These are phyloP conservation scores for Acanthiza pusilla DNA, from an alignment of 2,797 vertebrate genomes.

Conservation along the genomic window DNA sequence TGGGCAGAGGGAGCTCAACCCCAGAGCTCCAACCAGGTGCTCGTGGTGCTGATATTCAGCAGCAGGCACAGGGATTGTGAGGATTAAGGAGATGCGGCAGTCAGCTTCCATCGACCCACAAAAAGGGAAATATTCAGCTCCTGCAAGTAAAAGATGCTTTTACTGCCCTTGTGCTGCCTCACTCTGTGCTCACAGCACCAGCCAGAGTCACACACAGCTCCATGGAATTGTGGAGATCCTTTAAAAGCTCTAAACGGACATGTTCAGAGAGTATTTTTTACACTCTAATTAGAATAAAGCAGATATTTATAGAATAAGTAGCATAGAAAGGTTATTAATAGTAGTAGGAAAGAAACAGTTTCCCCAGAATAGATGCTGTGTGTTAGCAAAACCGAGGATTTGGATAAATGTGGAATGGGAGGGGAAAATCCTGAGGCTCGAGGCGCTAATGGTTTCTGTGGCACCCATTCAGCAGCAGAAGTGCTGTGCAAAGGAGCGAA, in stretches of 20 bases:
- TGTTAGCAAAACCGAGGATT: background rate
- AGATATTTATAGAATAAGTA: slow-evolving; percentile 1
- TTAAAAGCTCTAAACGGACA: background rate
- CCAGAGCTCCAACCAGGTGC: too few species aligned
- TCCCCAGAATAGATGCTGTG: background rate
- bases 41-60: background rate
- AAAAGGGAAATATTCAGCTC: background rate
- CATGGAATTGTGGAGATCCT: background rate
- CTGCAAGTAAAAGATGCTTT: background rate
- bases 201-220: background rate
- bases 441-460: background rate
- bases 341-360: background rate
- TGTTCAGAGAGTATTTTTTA: background rate
- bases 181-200: background rate
- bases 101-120: background rate
- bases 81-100: background rate
- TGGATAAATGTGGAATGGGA: background rate
- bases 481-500: background rate
- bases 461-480: background rate
- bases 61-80: background rate
- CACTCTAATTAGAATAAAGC: background rate
- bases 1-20: too few species aligned
- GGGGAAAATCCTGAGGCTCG: background rate
- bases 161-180: background rate
- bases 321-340: slow-evolving; percentile 8